A percentile compares a stretch with the other conserved stretches of the same genome.
These are phyloP conservation scores for Lycaena phlaeas DNA, from an alignment of 2,888 invertebrate genomes.

Conservation along the genomic window DNA sequence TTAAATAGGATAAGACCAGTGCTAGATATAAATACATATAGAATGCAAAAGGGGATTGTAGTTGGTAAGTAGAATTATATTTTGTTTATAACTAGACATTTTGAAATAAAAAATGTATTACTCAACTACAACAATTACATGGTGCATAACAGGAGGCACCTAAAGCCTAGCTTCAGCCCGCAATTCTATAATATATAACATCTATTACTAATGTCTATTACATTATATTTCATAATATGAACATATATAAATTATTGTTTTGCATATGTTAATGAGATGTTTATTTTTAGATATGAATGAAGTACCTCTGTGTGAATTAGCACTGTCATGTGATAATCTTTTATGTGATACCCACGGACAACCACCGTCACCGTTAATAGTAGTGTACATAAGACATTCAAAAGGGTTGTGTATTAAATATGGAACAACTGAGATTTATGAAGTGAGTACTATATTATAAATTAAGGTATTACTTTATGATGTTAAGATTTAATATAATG, in stretches of 20 bases:
- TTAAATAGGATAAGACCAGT: constrained; percentile 76
- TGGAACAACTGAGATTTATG: constrained; percentile 90
- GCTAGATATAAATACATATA: constrained; percentile 80
- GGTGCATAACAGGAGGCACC: no score
- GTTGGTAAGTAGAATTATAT: constrained; percentile 66
- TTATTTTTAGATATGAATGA: constrained; percentile 81
- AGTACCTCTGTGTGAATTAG: constrained; percentile 89
- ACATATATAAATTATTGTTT: no score
- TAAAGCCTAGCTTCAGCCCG: no score
- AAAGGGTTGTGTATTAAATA: constrained; percentile 84
- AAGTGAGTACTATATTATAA: no score
- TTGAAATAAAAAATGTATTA: no score
- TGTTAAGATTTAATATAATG: no score
- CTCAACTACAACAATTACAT: no score
- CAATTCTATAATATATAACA: no score
- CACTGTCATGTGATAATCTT: constrained; percentile 91
- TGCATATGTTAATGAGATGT: no score
- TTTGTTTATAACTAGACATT: no score
- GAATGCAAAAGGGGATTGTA: constrained; percentile 78
- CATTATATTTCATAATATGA: no score
- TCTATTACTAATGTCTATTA: no score
- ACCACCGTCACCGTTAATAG: constrained; percentile 86
- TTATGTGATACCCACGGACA: constrained; percentile 89
- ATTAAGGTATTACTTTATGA: constrained; percentile 3
- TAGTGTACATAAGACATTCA: constrained; percentile 79